Evolutionary conservation across 2,888 invertebrate species (phyloP).

Genomic region (Drosophila mayaguana): DNA sequence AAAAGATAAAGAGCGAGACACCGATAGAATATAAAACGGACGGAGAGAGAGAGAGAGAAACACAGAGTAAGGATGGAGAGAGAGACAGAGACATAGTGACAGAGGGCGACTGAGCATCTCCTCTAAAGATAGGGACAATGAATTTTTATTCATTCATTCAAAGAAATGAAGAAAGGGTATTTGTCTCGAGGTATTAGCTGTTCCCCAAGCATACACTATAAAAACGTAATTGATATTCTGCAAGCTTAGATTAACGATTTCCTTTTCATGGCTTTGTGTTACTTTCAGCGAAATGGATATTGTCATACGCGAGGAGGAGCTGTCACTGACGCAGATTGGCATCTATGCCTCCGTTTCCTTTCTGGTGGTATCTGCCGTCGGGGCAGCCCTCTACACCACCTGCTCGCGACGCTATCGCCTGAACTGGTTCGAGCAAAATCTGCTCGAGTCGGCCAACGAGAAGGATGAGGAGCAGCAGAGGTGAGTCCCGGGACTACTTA

Average conservation of each 20-base stretch:
- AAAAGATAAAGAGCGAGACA: too few relatives aligned
- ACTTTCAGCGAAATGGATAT: conserved; percentile 81
- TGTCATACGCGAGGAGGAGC: conserved; percentile 83
- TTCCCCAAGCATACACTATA: not conserved
- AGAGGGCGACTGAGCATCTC: too few relatives aligned
- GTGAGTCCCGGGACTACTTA: conserved; percentile 54
- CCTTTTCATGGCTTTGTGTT: not conserved
- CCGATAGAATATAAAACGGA: too few relatives aligned
- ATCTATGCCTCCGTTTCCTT: conserved; percentile 86
- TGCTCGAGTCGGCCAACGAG: conserved; percentile 86
- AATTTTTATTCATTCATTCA: too few relatives aligned
- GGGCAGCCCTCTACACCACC: conserved; percentile 86
- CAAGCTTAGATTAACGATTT: not conserved
- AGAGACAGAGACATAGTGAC: too few relatives aligned
- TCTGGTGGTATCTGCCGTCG: conserved; percentile 85
- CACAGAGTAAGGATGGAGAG: too few relatives aligned
- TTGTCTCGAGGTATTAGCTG: not conserved
- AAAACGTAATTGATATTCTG: not conserved
- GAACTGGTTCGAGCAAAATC: conserved; percentile 87
- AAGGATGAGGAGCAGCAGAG: conserved; percentile 85
- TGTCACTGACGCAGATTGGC: conserved; percentile 85
- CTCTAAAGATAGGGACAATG: too few relatives aligned
- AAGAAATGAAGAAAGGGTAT: not conserved
- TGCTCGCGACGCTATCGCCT: conserved; percentile 86
- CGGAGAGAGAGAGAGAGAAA: too few relatives aligned